Evolutionary conservation across 2,888 invertebrate species (phyloP).

Genomic region (Diarsia mendica): DNA sequence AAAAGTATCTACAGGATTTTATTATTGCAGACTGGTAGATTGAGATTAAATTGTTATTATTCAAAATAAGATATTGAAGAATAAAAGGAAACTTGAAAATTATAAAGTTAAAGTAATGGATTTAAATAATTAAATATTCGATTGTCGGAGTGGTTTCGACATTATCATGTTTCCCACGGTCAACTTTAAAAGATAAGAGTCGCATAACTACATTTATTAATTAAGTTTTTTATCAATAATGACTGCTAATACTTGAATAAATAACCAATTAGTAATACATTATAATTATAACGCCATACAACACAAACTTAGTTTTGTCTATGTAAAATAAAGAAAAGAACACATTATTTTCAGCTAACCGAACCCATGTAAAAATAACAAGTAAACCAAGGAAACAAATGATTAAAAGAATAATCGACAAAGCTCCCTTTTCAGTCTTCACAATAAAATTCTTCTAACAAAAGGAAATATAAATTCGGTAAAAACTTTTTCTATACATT

Average conservation of each 20-base stretch:
- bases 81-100: neutral
- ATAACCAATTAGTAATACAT: neutral
- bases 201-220: neutral
- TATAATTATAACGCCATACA: neutral
- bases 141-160: neutral
- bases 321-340: neutral
- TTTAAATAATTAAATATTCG: slow-evolving; percentile 9
- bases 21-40: neutral
- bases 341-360: neutral
- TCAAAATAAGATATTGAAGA: neutral
- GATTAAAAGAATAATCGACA: slow-evolving; percentile 43
- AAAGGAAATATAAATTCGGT: slow-evolving; percentile 44
- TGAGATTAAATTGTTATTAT: neutral
- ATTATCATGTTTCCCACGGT: slow-evolving; percentile 11
- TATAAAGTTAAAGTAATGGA: neutral
- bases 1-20: slow-evolving; percentile 2
- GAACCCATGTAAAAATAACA: slow-evolving; percentile 24
- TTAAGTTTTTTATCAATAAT: neutral
- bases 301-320: neutral
- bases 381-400: slow-evolving; percentile 22
- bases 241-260: neutral
- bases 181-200: slow-evolving; percentile 7
- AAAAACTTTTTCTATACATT: slow-evolving; percentile 60
- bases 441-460: slow-evolving; percentile 24
- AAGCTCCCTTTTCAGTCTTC: slow-evolving; percentile 22